Base-by-base conservation (phyloP, 2,888 invertebrate genomes). In the Melipona bicolor region DNA sequence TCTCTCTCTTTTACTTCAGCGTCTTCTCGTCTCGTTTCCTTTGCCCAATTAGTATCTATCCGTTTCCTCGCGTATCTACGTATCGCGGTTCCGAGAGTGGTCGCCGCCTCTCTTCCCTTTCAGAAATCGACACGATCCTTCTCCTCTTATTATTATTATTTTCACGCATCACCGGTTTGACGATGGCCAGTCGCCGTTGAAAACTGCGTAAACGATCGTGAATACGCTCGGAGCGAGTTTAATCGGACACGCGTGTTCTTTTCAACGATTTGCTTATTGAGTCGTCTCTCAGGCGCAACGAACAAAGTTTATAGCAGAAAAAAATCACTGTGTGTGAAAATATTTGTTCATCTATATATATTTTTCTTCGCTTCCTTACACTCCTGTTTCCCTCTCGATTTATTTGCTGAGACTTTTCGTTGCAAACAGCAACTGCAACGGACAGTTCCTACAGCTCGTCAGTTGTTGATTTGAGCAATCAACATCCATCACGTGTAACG, bases 1-100 rank as follows among this genome's bases (percentile, higher is more conserved):
- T 24, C 62, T 27, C 24, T 43, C 61, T 65, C 24, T 67, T 3
- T 43, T 21, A n/a, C 50, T 43, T 4, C 19, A 11, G 19, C 27
- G 19, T 32, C 0, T 6, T 32, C n/a, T 72, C 77, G 56, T 74
- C 80, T 85, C 71, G 65, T 77, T 77, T 76, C 78, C 72, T 84
- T 79, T 64, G 76, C 77, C 85, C 85, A 85, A 85, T 85, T 85
- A 84, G 84, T 80, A 85, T 84, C 74, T 85, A 84, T 77, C 84
- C 85, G 78, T 85, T 83, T 85, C 83, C 69, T 70, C 77, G 74
- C 80, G 64, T 85, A 84, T 85, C 83, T 83, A 67, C 70, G 73
- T 79, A 83, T 83, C 79, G 54, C 79, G n/a, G 68, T 73, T 76
- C 61, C 77, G 62, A 75, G 36, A 17, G 6, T 21, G 36, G 59